Evolutionary conservation across 2,888 invertebrate genomes (phyloP), one percentile per base, ranked within the genome.

Genomic region (Perithous albicinctus): DNA sequence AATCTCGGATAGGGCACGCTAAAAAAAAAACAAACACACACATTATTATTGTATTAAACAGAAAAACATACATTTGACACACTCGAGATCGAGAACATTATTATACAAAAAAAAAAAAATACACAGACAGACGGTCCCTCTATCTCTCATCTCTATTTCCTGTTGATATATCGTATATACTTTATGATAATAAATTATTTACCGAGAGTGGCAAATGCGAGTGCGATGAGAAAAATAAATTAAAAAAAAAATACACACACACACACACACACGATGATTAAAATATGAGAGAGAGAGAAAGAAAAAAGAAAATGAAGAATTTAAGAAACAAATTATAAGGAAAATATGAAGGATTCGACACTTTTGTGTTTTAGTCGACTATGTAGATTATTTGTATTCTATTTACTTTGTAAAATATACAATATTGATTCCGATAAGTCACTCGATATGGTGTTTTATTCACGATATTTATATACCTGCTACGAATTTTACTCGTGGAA

Each of bases 371-470:
- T 90, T 89, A 89, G 91, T 90, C 88, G 87, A 91, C 88, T 88
- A 90, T 91, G 89, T 87, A 88, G 91, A 91, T 92, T 91, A 90
- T 92, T 91, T 92, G 91, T 92, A 91, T 92, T 91, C 89, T 89
- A 90, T 90, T 92, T 91, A 91, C 91, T 92, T 92, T 91, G 91
- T 92, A 91, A 91, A 92, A 92, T 92, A 92, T 92, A 92, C 91
- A 91, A 90, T 87, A 90, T 87, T 87, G 87, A 89, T 89, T 89
- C 78, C 70, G 75, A 82, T 72, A 75, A 72, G 23, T 18, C 54
- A 29, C 20, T 75, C 6, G 46, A 43, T 56, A n/a, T n/a, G n/a
- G n/a, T n/a, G n/a, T n/a, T n/a, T 10, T 10, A 20, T 64, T 41
- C 3, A n/a, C n/a, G n/a, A 3, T 38, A 38, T 48, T 59, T 15